phyloP scores from a whole-genome alignment of 2,888 invertebrate genomes.

The Schizaphis graminum region DNA sequence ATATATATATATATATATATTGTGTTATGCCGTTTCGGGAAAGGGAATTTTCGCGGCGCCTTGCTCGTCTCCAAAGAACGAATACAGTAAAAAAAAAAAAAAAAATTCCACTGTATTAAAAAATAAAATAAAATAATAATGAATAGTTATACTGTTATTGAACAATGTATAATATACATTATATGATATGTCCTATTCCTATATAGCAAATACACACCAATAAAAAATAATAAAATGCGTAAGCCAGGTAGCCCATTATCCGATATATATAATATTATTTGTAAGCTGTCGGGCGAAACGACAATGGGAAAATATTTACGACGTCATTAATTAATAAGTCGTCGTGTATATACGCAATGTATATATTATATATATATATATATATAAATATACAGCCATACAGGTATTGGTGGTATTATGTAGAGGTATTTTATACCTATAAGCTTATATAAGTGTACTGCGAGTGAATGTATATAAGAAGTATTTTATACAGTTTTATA shows the following conservation, averaged over 20 bases:
- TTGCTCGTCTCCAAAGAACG: constrained; percentile 55
- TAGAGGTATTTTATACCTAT: neutral
- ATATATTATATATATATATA: neutral
- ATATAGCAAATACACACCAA: neutral
- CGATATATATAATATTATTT: constrained; percentile 38
- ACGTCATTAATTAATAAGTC: constrained; percentile 60
- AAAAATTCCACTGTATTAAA: constrained; percentile 39
- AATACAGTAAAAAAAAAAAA: constrained; percentile 27
- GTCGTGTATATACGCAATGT: constrained; percentile 3
- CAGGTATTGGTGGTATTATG: neutral
- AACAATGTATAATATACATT: neutral
- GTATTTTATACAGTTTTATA: neutral
- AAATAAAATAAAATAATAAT: constrained; percentile 34
- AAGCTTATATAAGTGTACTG: neutral
- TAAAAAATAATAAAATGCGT: constrained; percentile 49
- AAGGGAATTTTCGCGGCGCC: constrained; percentile 64
- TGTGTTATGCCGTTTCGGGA: constrained; percentile 56
- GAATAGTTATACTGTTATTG: constrained; percentile 46
- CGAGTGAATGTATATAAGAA: neutral
- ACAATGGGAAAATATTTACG: constrained; percentile 62
- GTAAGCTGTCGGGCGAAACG: constrained; percentile 61
- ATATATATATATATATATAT: neutral
- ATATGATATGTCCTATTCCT: too few relatives aligned
- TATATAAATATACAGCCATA: neutral
- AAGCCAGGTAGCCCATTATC: constrained; percentile 55